Evolutionary conservation across 1,140 invertebrate genomes (phyloP).

Genomic region (Penaeus japonicus): DNA sequence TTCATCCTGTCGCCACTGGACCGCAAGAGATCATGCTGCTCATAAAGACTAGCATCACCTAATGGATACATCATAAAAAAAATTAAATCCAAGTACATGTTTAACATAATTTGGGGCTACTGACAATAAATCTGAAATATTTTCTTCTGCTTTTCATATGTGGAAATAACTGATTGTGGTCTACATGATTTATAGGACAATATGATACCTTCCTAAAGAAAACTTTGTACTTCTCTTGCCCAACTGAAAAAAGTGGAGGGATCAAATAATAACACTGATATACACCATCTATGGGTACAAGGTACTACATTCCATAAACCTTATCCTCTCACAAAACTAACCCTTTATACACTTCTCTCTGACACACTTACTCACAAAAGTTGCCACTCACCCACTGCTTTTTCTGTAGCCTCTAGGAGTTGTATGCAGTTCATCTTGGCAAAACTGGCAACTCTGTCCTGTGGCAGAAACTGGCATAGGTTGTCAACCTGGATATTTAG

Average conservation of each 20-base stretch:
- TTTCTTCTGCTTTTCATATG: no score
- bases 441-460: conserved; percentile 96
- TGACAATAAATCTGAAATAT: not conserved
- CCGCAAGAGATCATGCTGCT: conserved; percentile 9
- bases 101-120: no score
- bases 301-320: no score
- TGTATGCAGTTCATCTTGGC: conserved; percentile 84
- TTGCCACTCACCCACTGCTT: conserved; percentile 73
- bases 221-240: no score
- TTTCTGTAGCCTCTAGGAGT: conserved; percentile 84
- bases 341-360: not conserved
- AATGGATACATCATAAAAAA: not conserved
- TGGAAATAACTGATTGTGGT: no score
- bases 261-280: no score
- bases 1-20: conserved; percentile 10
- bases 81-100: not conserved
- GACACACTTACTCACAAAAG: not conserved
- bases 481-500: conserved; percentile 90
- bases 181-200: no score
- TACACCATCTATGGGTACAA: no score
- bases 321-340: no score
- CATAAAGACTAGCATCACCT: conserved; percentile 33
- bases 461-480: conserved; percentile 94
- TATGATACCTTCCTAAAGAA: no score
- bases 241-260: no score